Evolutionary conservation across 2,888 invertebrate species (phyloP).

Genomic region (Laspeyria flexula): DNA sequence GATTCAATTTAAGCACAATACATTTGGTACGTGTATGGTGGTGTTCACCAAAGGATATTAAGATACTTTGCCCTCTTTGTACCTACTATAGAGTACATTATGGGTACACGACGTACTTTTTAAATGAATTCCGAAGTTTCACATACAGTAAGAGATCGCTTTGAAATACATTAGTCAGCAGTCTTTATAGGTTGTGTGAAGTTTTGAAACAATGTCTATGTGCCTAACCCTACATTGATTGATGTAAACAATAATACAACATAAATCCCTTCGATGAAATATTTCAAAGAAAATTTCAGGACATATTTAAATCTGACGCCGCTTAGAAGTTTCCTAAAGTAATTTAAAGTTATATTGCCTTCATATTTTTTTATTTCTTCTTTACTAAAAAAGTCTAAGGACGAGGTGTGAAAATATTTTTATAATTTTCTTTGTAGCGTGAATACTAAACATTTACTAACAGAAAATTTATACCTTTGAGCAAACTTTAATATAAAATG

Average conservation of each 20-base stretch:
- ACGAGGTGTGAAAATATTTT: no score
- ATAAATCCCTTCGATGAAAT: not conserved
- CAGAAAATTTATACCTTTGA: no score
- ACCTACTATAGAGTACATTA: no score
- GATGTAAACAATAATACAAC: not conserved
- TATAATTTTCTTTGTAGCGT: not conserved
- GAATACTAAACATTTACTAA: no score
- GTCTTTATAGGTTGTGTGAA: no score
- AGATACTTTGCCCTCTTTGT: not conserved
- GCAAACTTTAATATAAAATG: no score
- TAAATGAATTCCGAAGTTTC: no score
- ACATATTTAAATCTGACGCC: constrained; percentile 1
- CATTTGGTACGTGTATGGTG: not conserved
- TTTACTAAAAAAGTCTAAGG: not conserved
- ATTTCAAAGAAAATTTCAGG: not conserved
- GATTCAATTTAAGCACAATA: constrained; percentile 15
- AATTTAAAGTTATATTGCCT: constrained; percentile 29
- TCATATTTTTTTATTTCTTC: constrained; percentile 8
- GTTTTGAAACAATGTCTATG: no score
- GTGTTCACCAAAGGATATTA: constrained; percentile 1
- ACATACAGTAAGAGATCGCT: no score
- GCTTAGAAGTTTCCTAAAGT: constrained; percentile 11
- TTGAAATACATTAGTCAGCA: no score
- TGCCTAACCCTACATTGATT: no score
- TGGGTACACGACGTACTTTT: no score